Base-by-base conservation (phyloP, 2,113 vertebrate species). In the Acrocephalus arundinaceus region DNA sequence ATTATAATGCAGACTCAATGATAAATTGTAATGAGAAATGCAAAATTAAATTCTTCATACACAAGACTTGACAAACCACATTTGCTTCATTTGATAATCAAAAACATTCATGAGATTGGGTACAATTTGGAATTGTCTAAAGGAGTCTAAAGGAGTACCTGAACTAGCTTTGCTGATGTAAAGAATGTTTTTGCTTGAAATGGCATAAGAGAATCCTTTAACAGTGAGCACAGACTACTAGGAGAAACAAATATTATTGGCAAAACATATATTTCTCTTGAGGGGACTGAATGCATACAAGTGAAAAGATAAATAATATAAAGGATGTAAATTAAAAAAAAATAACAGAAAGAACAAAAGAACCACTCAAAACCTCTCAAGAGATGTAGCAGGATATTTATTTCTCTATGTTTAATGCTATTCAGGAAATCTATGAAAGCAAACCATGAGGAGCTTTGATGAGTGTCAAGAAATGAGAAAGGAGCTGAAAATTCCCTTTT, bases 281-380 rank as follows among this genome's bases (percentile, higher is more conserved):
- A 89, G 33, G 12, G 9, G 17, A 19, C 12, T 72, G 85, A 82
- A 85, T 46, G 6, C 3, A 33, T 61, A 3, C 20, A 82, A 28
- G 2, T 72, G 58, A 63, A 75, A 82, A 82, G 13, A 62, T 10
- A 83, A 82, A 37, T 19, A 33, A 35, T n/a, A 37, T 46, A 67
- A 86, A 20, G 2, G 68, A 73, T 21, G 4, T 15, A 58, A 91
- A 62, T n/a, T 8, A 18, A 57, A 43, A 70, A 70, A 66, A 5
- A 4, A 30, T 39, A 39, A 39, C 37, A 39, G 37, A 30, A 33
- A 59, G 16, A 48, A 9, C 19, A 46, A 46, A 45, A 45, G 18
- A 45, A 45, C 4, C 4, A 1, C 3, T 35, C 11, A 24, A 59
- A 58, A 24, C 2, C 1, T 21, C 27, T 33, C 4, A 65, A 28